Base-by-base conservation (phyloP, 2,113 vertebrate genomes). In the Cnemophilus loriae region DNA sequence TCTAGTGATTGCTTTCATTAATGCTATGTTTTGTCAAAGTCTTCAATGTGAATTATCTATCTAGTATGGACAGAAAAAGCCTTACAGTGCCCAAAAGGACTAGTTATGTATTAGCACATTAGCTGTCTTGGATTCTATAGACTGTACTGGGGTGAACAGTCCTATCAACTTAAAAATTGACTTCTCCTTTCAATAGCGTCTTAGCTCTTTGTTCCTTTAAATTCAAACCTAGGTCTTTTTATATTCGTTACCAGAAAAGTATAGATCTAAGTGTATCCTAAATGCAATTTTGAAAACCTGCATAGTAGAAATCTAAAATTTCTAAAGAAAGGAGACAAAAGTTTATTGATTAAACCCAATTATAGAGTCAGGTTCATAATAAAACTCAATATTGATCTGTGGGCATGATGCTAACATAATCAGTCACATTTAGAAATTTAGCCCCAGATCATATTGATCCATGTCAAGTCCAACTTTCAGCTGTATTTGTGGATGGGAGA, bases 381-480 rank as follows among this genome's bases (percentile, higher is more conserved):
- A 98, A 98, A 98, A 98, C 98, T 98, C 97, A 97, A 97, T 99
- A 99, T 99, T 99, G 99, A 99, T 99, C 98, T 98, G 98, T 96
- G 93, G 91, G 97, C 98, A 98, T 98, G 98, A 99, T 98, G 98
- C 98, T 99, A 99, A 99, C 98, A 98, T 98, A 98, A 98, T 98
- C 98, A 98, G 98, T 98, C 98, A 98, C 98, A 98, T 98, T 98
- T 98, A 98, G 98, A 98, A 98, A 98, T 98, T 98, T 98, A 98
- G 98, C 97, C 97, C 93, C 96, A 98, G 98, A 98, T 98, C 98
- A 98, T 98, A 99, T 99, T 98, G 99, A 99, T 99, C 98, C 98
- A 97, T 99, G 99, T 99, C 99, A 99, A 98, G 97, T 99, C 98
- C 98, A 99, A 99, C 98, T 99, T 99, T 98, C 98, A 99, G 98